Base-by-base conservation (phyloP, 2,888 invertebrate species). In the Polyommatus icarus region DNA sequence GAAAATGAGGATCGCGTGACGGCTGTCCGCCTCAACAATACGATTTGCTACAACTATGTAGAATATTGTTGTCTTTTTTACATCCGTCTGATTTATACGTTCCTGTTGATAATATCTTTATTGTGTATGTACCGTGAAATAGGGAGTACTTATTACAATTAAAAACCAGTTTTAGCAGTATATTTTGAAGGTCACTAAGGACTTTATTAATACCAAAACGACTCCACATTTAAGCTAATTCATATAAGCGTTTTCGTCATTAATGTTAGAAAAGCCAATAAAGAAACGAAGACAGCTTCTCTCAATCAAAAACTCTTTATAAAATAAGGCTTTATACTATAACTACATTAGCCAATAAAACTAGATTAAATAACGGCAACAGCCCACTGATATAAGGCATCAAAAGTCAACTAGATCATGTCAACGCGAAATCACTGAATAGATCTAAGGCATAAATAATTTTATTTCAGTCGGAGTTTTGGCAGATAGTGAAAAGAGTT, bases 61-160 rank as follows among this genome's bases (percentile, higher is more conserved):
- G 76, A 82, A 82, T 83, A 83, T 83, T 81, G 82, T 85, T 77
- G 72, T 76, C 54, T 77, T 78, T 77, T 79, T 78, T 78, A 76
- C 50, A 24, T 61, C 46, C 46, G 76, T 75, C 71, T 71, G 54
- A 76, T 76, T 76, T 78, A 76, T 59, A 76, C 72, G 36, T 76
- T 15, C 46, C 50, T 7, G 75, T 18, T 29, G 75, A 75, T 75
- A 50, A 50, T 75, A 75, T 75, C 75, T 24, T 40, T 40, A 72
- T 40, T 29, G 12, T 1, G 29, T 67, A 67, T 67, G 29, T 67
- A 40, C 18, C 10, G 20, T 40, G 20, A 72, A n/a, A 40, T 72
- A 61, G 24, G 59, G 8, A 59, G 12, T 24, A 61, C 61, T 24
- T 61, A 24, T 12, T 18, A 54, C 50, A 54, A 18, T 54, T 18